Percentiles rank a stretch among this genome's conserved stretches.
phyloP scores from a whole-genome alignment of 2,797 vertebrate species.

The Ceryle rudis region DNA sequence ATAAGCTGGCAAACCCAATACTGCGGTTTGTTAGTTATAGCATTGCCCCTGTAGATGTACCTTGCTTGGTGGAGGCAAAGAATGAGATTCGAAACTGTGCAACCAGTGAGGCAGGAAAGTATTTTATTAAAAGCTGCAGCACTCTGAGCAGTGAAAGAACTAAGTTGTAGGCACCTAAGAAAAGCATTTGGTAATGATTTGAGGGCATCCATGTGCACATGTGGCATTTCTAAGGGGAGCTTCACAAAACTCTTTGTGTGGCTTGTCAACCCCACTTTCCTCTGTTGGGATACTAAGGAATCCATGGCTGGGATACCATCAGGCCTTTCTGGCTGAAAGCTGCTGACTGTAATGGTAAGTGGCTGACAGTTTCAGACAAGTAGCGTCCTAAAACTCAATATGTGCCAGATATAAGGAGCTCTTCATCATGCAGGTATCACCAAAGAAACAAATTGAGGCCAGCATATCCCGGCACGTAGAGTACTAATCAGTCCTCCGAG shows the following conservation, averaged over 20 bases:
- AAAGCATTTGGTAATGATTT: background rate
- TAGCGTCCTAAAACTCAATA: background rate
- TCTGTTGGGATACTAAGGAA: background rate
- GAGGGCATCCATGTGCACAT: background rate
- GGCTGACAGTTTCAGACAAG: conserved; percentile 6
- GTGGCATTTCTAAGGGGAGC: background rate
- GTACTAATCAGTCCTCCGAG: background rate
- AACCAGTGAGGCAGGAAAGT: background rate
- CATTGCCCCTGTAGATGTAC: background rate
- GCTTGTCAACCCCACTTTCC: background rate
- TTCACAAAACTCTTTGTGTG: background rate
- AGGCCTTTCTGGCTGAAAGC: background rate
- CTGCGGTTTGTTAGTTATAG: background rate
- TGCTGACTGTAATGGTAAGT: background rate
- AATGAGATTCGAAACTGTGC: background rate
- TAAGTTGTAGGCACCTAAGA: background rate
- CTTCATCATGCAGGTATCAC: conserved; percentile 1
- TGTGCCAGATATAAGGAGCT: background rate
- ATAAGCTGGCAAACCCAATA: background rate
- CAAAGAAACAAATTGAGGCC: conserved; percentile 32
- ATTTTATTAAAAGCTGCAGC: background rate
- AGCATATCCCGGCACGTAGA: background rate
- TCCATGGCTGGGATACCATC: background rate
- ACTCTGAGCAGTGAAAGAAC: background rate
- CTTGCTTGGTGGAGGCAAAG: background rate